Evolutionary conservation across 1,140 invertebrate species (phyloP), one percentile per base, ranked within the genome.

Genomic region (Callitettix versicolor): DNA sequence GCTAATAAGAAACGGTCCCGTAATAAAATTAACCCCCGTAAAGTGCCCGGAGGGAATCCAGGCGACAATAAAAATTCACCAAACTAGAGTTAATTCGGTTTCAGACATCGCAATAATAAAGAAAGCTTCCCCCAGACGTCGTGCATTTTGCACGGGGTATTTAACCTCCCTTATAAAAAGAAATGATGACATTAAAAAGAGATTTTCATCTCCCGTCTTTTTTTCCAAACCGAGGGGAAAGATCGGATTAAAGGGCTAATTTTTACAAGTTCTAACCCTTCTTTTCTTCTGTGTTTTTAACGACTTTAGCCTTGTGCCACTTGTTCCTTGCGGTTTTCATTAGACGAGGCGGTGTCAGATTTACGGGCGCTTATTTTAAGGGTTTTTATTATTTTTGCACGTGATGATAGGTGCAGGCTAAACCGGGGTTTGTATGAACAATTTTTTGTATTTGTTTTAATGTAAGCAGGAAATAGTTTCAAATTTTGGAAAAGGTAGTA

Each of bases 151-250:
- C 52, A 58, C 48, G 57, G 49, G 33, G 52, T 51, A 58, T 58
- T 58, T 53, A 58, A 58, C 57, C 53, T 58, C 52, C 44, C 51
- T 38, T 55, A 49, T 58, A 57, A 60, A 57, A 53, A 24, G 52
- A 47, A 60, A 58, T 56, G 58, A 59, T 59, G 58, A 59, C 58
- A 56, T 60, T 60, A 60, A 60, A 60, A 60, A 60, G 58, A 60
- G 58, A 60, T 60, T 60, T 60, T 48, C 34, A 47, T 47, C 44
- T 41, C 48, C 44, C 46, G 33, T 43, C 43, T 48, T 48, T 47
- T 33, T 44, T 38, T 57, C 21, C 30, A 42, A n/a, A 15, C 30
- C 12, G 18, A 22, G 38, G 44, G 34, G 24, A 2, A 21, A 30
- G 51, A 49, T 53, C 52, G 47, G 42, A 53, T 53, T 47, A 48